phyloP scores from a whole-genome alignment of 1,140 invertebrate genomes.

The Manduca sexta region DNA sequence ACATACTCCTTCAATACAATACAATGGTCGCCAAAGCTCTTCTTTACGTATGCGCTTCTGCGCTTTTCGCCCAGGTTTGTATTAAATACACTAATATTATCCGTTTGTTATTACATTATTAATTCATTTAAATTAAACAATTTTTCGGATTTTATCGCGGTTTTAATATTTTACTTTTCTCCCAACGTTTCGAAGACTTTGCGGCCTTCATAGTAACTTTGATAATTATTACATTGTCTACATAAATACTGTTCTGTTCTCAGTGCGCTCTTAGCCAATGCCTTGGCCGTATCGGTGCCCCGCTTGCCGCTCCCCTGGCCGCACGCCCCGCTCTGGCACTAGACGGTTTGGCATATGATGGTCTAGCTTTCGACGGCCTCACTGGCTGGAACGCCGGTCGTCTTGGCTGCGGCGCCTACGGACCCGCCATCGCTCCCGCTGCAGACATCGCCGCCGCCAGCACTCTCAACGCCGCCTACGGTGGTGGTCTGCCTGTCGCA shows the following conservation, averaged over 20 bases:
- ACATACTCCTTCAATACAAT: background rate
- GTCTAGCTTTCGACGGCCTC: background rate
- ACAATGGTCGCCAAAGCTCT: slow-evolving; percentile 9
- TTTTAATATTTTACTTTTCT: too few relatives aligned
- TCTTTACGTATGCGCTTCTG: background rate
- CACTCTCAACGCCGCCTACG: background rate
- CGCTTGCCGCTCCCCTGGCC: background rate
- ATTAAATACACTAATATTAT: background rate
- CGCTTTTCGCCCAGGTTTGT: slow-evolving; percentile 1
- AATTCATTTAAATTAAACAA: too few relatives aligned
- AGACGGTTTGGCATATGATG: background rate
- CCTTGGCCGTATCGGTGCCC: background rate
- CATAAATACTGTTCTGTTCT: background rate
- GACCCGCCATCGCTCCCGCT: background rate
- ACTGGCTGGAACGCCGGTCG: background rate
- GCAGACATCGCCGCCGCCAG: background rate
- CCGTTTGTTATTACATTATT: background rate
- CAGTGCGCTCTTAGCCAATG: background rate
- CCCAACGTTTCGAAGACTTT: too few relatives aligned
- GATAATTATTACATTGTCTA: too few relatives aligned
- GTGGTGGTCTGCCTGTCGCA: slow-evolving; percentile 1
- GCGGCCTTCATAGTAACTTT: too few relatives aligned
- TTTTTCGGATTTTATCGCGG: too few relatives aligned
- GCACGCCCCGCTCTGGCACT: background rate
- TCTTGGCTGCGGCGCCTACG: background rate